Evolutionary conservation across 2,113 vertebrate genomes (phyloP).

Genomic region (Talpa occidentalis): DNA sequence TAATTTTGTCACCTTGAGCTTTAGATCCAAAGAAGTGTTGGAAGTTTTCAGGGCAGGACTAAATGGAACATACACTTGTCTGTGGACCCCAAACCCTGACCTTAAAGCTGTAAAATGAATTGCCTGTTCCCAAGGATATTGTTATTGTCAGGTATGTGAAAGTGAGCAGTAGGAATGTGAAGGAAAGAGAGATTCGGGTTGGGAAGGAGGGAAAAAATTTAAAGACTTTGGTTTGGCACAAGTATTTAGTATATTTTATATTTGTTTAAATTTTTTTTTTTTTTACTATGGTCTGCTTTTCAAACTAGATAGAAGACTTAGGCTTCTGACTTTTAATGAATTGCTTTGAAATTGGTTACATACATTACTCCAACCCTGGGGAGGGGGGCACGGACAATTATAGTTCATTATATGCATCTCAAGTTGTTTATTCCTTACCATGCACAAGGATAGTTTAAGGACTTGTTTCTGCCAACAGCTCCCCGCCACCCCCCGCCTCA

Average conservation of each 20-base stretch:
- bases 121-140: conserved; percentile 64
- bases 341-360: conserved; percentile 81
- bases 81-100: conserved; percentile 73
- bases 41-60: conserved; percentile 76
- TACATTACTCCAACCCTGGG: conserved; percentile 72
- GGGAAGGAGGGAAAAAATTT: not conserved
- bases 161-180: conserved; percentile 58
- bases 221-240: conserved; percentile 59
- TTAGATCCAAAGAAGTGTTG: conserved; percentile 79
- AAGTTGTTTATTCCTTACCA: conserved; percentile 81
- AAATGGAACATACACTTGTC: conserved; percentile 77
- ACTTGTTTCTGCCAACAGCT: conserved; percentile 83
- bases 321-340: conserved; percentile 78
- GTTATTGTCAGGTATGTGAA: conserved; percentile 75
- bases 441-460: conserved; percentile 84
- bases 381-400: conserved; percentile 72
- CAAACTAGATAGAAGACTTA: conserved; percentile 62
- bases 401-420: conserved; percentile 81
- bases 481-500: conserved; percentile 65
- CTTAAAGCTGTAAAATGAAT: conserved; percentile 84
- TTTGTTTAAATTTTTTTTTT: conserved; percentile 50
- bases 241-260: conserved; percentile 71
- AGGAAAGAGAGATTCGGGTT: not conserved
- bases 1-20: conserved; percentile 82
- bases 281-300: conserved; percentile 56